Base-by-base conservation (phyloP, 2,113 vertebrate genomes). In the Oceanodroma tethys region DNA sequence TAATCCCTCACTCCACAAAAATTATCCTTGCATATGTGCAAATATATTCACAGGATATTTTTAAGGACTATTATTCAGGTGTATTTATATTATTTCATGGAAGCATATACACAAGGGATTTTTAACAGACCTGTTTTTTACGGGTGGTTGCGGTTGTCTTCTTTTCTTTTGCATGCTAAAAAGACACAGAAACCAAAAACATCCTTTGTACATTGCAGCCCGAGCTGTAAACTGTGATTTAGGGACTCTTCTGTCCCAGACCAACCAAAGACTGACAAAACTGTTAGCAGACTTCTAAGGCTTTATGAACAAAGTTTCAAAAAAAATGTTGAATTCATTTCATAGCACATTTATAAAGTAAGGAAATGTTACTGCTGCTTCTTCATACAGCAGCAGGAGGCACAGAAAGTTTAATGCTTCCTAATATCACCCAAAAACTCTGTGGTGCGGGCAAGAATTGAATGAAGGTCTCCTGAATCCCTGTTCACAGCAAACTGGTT, bases 261-360 rank as follows among this genome's bases (percentile, higher is more conserved):
- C 6, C 59, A 81, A 13, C 4, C 7, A n/a, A 76, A 72, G 58
- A 38, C 40, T 53, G 36, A 32, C 42, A 81, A 60, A 95, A 30
- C 7, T 72, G 14, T 42, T 36, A 36, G 23, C 1, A 1, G 23
- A 59, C 10, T 78, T 81, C 5, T 43, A 55, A 59, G 14, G 10
- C 8, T 75, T 67, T 75, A 56, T 34, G n/a, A 0, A 0, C 16
- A 15, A 76, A 20, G 16, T 79, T 91, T 67, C 15, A 2, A 43
- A 68, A 90, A 63, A 52, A 36, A 8, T 11, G 12, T 62, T 65
- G 36, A 59, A 73, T 86, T 92, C 7, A 42, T 79, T 85, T 76
- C 38, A 50, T 66, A 62, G 13, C 10, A 45, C 0, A 2, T 59
- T 59, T 83, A 20, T 70, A 23, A 83, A 75, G 15, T 56, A 68